Base-by-base conservation (phyloP, 2,888 invertebrate genomes). In the Alloplasta piceator region DNA sequence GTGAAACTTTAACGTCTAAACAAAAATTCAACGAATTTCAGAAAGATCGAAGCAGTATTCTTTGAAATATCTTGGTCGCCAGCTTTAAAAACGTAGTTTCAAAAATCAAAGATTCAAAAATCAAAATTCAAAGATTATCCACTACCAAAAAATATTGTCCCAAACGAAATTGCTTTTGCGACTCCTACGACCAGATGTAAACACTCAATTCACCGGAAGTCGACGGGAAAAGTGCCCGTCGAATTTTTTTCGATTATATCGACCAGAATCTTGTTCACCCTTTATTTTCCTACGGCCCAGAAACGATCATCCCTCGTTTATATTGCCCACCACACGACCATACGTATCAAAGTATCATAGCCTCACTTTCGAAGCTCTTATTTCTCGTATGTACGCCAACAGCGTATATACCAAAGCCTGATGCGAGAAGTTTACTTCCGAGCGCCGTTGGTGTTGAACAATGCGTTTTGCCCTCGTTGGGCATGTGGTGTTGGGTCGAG, bases 361-460 rank as follows among this genome's bases (percentile, higher is more conserved):
- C 43, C 50, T 70, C 26, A 14, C 55, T 46, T 63, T 14, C 39
- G 26, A 48, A 10, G 9, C 6, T 50, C 46, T n/a, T 72, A 12
- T 58, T 16, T 66, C 38, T 52, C 48, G 50, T 64, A 39, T 38
- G 52, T 48, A 50, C 50, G 6, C 43, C 48, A 75, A 7, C 50
- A 39, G 55, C 66, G 26, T 26, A 26, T 26, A 26, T 26, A 26
- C 26, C 26, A 26, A 14, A 38, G 7, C 9, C 14, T 36, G n/a
- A 48, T 41, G 12, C 52, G n/a, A 16, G 67, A 82, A 72, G 75
- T 82, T 80, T 78, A 26, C 43, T 58, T 50, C 43, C 3, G 14
- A 50, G 38, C 48, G 67, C 38, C 46, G 52, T 60, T 14, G 74
- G 60, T 26, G 12, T 10, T 26, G n/a, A 12, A 48, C 4, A 12